phyloP scores from a whole-genome alignment of 1,140 invertebrate species.

The Oncopodura yosiiana region DNA sequence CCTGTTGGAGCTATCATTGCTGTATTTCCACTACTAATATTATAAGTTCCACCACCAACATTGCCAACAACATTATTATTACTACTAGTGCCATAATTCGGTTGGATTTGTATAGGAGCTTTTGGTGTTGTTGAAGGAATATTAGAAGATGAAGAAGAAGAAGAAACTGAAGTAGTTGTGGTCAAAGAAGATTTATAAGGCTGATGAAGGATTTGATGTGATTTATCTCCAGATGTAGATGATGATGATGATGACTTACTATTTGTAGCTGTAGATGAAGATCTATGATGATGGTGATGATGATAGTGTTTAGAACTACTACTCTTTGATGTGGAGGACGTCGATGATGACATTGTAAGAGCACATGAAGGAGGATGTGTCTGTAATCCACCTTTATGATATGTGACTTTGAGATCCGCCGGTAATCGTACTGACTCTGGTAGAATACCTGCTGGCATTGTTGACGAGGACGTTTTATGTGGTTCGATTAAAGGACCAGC shows the following conservation, averaged over 20 bases:
- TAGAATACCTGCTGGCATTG: conserved; percentile 18
- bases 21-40: neutral
- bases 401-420: conserved; percentile 34
- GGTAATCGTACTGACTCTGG: conserved; percentile 32
- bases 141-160: neutral
- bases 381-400: too few relatives aligned
- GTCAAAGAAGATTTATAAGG: conserved; percentile 31
- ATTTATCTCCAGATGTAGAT: neutral
- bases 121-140: neutral
- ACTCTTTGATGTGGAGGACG: conserved; percentile 3
- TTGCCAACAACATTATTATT: neutral
- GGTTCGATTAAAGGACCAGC: conserved; percentile 34
- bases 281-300: neutral
- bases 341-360: conserved; percentile 2
- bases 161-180: conserved; percentile 11
- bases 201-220: conserved; percentile 27
- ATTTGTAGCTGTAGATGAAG: neutral
- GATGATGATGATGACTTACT: neutral
- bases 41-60: neutral
- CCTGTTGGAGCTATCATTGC: neutral
- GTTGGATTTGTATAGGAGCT: neutral
- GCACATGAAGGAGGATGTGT: conserved; percentile 23
- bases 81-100: neutral
- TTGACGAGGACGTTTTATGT: conserved; percentile 20
- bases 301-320: conserved; percentile 8